Base-by-base conservation (phyloP, 2,888 invertebrate genomes). In the Latrodectus hesperus region DNA sequence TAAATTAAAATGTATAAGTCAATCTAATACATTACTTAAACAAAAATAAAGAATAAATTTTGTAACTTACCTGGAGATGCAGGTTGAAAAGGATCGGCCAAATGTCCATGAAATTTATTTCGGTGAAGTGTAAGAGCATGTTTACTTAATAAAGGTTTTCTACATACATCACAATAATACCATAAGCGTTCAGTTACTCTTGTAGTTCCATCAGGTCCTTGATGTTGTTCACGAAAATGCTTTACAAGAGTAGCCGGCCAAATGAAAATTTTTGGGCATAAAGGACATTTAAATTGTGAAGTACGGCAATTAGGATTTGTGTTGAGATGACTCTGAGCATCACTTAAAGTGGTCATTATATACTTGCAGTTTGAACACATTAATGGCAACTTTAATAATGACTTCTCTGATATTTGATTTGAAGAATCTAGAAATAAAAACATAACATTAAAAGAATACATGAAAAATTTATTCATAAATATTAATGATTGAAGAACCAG, bases 131-230 rank as follows among this genome's bases (percentile, higher is more conserved):
- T 72, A n/a, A 89, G 72, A 52, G 85, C 89, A 83, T 85, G 84
- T 52, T 83, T 85, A 60, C 85, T 89, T 11, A 89, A 64, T 16
- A 89, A 53, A 14, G 89, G 84, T 55, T 89, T 89, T 51, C 79
- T 77, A 68, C 89, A 89, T n/a, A 86, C 82, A 51, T 89, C 89
- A 80, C 89, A 89, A 74, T 86, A 89, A 68, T 73, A 89, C 89
- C 89, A 89, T 38, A 83, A 49, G 55, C 82, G 68, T 26, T 80
- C 78, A 16, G 83, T 77, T 12, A 83, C 78, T 88, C 82, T 60
- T 68, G 85, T 77, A 22, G 68, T 83, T 10, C 84, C 84, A 55
- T 64, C 80, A 60, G 82, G 82, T 72, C 84, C 82, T 72, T 78
- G 72, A 76, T 82, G 82, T 55, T 89, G 89, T 72, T 89, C 85